Evolutionary conservation across 2,888 invertebrate species (phyloP), one percentile per base, ranked within the genome.

Genomic region (Eremobia ochroleuca): DNA sequence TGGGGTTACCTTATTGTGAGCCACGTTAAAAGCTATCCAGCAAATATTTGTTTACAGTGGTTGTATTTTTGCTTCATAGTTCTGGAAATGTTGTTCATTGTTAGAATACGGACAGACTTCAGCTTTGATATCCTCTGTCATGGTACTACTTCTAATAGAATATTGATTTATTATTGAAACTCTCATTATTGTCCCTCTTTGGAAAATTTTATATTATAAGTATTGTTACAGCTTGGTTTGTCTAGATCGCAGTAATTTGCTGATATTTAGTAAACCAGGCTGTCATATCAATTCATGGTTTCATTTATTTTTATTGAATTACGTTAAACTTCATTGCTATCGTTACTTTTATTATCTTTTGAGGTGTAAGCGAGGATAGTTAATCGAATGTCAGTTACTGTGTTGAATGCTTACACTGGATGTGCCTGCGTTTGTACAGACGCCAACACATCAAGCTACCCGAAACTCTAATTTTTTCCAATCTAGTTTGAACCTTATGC

Each of bases 341-440:
- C 82, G 37, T 85, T 82, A 72, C 82, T 85, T 85, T 77, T 83
- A 71, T 83, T 85, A 82, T 85, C 69, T 9, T 76, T 73, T 55
- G 62, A 58, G 15, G 59, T 76, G 72, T 77, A 66, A 82, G 71
- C 72, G 66, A 59, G 61, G 65, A 61, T 78, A 66, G 69, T 82
- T 84, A 85, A 84, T 82, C 83, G 75, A 86, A 75, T 85, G 75
- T 72, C 86, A 75, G 79, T 86, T 85, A 82, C 73, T 78, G 86
- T 79, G 86, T 78, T 82, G 75, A 85, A 85, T 86, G 61, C 70
- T 72, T 65, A 74, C 76, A 69, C 71, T 81, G 59, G 64, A 74
- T 49, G 59, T 71, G 61, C 61, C 76, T 71, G 40, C 67, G 55
- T 65, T 77, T 77, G 25, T 69, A n/a, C n/a, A n/a, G n/a, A n/a